phyloP scores from a whole-genome alignment of 2,888 invertebrate species.

The Eupithecia dodoneata region DNA sequence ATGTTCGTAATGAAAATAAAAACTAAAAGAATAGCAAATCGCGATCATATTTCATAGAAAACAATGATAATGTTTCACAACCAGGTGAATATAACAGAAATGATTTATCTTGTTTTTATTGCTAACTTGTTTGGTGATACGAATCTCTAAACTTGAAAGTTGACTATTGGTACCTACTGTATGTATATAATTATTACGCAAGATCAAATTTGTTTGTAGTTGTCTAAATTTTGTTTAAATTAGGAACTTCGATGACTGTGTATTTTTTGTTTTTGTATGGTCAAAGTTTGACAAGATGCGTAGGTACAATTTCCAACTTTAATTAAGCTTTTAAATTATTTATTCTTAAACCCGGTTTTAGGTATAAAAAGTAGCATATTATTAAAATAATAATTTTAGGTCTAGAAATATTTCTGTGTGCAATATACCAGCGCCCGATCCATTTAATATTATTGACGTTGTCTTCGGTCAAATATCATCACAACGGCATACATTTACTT shows the following conservation, averaged over 20 bases:
- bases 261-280: neutral
- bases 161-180: constrained; percentile 17
- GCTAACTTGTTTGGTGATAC: constrained; percentile 16
- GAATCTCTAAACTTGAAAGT: constrained; percentile 28
- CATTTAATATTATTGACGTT: too few relatives aligned
- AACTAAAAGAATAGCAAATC: constrained; percentile 22
- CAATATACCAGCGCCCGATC: too few relatives aligned
- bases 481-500: too few relatives aligned
- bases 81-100: constrained; percentile 11
- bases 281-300: neutral
- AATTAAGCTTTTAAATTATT: neutral
- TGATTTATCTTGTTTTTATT: constrained; percentile 26
- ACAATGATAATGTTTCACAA: constrained; percentile 26
- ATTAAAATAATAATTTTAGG: too few relatives aligned
- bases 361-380: too few relatives aligned
- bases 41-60: constrained; percentile 9
- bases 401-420: too few relatives aligned
- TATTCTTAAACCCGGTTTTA: too few relatives aligned
- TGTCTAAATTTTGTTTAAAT: neutral
- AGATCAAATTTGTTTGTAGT: neutral
- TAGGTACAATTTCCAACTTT: neutral
- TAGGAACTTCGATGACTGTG: neutral
- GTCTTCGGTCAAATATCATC: too few relatives aligned
- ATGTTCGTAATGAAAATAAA: constrained; percentile 8
- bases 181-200: neutral